These are phyloP conservation scores for Neelides sp. DNA, from an alignment of 1,140 invertebrate genomes.

Conservation along the genomic window DNA sequence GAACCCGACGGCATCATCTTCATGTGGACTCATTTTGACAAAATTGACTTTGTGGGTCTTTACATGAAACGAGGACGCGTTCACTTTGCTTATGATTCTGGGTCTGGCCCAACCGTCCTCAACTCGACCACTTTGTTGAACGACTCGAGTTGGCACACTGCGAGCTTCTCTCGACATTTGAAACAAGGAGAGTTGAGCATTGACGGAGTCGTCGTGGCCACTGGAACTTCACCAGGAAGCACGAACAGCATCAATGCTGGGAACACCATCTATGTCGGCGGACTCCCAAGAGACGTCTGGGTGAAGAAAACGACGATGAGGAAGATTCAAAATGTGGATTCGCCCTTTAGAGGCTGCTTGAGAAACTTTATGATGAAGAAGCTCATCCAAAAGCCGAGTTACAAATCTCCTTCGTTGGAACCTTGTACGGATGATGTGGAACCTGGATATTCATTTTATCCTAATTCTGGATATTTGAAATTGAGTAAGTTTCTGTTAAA, in stretches of 20 bases:
- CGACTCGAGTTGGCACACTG: slow-evolving; percentile 76
- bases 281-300: slow-evolving; percentile 17
- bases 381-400: slow-evolving; percentile 44
- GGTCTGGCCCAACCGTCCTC: slow-evolving; percentile 50
- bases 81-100: slow-evolving; percentile 58
- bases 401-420: slow-evolving; percentile 49
- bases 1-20: slow-evolving; percentile 68
- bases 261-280: slow-evolving; percentile 64
- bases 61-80: slow-evolving; percentile 51
- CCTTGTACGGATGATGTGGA: slow-evolving; percentile 72
- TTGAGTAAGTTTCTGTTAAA: slow-evolving; percentile 41
- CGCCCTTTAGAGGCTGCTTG: slow-evolving; percentile 75
- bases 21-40: slow-evolving; percentile 50
- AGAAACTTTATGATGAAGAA: slow-evolving; percentile 62
- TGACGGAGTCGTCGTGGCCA: slow-evolving; percentile 46
- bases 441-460: slow-evolving; percentile 75
- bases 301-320: slow-evolving; percentile 21
- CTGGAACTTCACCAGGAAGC: slow-evolving; percentile 43
- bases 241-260: slow-evolving; percentile 48
- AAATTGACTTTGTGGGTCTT: slow-evolving; percentile 64
- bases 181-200: slow-evolving; percentile 52
- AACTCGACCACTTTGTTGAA: slow-evolving; percentile 47
- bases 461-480: slow-evolving; percentile 52
- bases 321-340: slow-evolving; percentile 42
- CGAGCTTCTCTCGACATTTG: slow-evolving; percentile 43